Conservation (phyloP, 2,797 vertebrate species). For the Hapalemur alaotrensis region DNA sequence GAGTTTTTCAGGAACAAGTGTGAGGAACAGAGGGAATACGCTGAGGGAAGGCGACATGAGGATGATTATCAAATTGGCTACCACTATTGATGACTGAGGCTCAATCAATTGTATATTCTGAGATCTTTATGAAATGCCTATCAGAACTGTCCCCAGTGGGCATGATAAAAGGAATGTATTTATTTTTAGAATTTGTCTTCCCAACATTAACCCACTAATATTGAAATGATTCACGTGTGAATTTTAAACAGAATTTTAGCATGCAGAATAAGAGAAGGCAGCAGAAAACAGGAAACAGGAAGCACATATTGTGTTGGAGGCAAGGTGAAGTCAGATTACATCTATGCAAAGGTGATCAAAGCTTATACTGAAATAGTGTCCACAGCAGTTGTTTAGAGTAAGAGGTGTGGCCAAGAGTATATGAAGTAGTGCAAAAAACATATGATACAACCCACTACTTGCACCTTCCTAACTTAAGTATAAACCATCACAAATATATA, state of each 20-base stretch:
- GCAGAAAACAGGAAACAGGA: background rate
- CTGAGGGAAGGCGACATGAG: background rate
- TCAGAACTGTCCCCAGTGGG: background rate
- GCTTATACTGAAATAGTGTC: background rate
- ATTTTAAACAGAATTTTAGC: background rate
- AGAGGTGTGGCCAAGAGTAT: background rate
- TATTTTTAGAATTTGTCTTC: background rate
- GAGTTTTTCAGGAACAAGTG: background rate
- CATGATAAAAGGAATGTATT: background rate
- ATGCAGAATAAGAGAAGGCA: background rate
- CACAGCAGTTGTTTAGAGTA: background rate
- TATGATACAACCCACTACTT: background rate
- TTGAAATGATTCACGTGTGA: background rate
- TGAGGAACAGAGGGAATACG: background rate
- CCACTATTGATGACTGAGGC: background rate
- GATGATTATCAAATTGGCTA: background rate
- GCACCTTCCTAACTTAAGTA: background rate
- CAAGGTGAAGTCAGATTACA: background rate
- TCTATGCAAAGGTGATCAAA: background rate
- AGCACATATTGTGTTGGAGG: background rate
- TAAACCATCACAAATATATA: background rate
- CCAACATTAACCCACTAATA: background rate
- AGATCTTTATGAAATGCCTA: background rate
- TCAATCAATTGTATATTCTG: background rate
- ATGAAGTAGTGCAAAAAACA: background rate